A percentile compares a stretch with the other conserved stretches of the same genome.
Evolutionary conservation across 2,888 invertebrate genomes (phyloP).

Genomic region (Synergus umbraculus): DNA sequence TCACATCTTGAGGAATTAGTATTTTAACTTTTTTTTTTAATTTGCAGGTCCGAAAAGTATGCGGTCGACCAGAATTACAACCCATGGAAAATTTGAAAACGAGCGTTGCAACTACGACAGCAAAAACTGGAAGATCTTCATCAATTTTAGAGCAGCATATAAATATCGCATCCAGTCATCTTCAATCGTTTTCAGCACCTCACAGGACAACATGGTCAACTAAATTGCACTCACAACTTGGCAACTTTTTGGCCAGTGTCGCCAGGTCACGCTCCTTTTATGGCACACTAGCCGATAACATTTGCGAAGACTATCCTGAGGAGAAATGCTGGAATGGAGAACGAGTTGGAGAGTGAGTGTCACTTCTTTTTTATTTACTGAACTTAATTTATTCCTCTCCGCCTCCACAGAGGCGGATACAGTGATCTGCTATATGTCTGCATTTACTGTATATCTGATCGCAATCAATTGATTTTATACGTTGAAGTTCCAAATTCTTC

Average conservation of each 20-base stretch:
- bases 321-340: constrained; percentile 90
- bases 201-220: constrained; percentile 68
- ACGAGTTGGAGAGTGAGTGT: constrained; percentile 86
- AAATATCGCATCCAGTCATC: constrained; percentile 68
- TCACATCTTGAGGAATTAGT: not conserved
- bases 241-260: constrained; percentile 76
- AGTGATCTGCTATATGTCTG: not conserved
- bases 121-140: constrained; percentile 51
- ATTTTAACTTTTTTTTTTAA: not conserved
- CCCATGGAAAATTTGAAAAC: constrained; percentile 36
- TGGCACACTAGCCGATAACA: constrained; percentile 87
- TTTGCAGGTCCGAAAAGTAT: constrained; percentile 72
- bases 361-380: constrained; percentile 19
- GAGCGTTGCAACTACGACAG: constrained; percentile 38
- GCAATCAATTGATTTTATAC: too few species aligned
- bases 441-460: not conserved
- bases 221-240: constrained; percentile 72
- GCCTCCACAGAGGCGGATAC: not conserved
- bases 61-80: constrained; percentile 70
- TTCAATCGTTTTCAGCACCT: constrained; percentile 66
- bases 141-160: constrained; percentile 80
- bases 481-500: too few species aligned
- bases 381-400: constrained; percentile 6
- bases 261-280: constrained; percentile 88
- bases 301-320: constrained; percentile 87